Conservation (phyloP, 2,113 vertebrate genomes). For the Camelus dromedarius region DNA sequence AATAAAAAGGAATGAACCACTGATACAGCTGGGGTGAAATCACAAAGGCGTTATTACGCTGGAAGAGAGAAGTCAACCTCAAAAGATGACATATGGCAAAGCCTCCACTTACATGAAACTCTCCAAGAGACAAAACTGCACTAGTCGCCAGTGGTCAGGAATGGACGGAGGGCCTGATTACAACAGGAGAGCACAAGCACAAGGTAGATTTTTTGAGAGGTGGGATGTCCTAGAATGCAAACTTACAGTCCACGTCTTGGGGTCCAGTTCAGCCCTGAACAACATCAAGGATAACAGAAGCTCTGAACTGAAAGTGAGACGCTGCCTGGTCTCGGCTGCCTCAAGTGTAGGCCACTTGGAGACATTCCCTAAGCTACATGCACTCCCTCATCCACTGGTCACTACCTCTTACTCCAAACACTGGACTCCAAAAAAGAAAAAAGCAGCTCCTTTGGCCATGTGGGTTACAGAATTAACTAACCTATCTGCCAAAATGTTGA, state of each 20-base stretch:
- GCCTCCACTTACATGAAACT: background rate
- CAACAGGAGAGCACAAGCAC: background rate
- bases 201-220: background rate
- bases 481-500: background rate
- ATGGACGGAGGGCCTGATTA: background rate
- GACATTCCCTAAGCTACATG: background rate
- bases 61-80: background rate
- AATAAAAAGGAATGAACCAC: background rate
- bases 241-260: background rate
- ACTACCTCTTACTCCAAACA: background rate
- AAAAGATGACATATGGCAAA: background rate
- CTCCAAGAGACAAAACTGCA: background rate
- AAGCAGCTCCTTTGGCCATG: background rate
- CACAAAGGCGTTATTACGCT: background rate
- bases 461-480: background rate
- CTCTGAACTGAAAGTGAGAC: background rate
- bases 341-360: no score
- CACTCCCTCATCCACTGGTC: background rate
- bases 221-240: background rate
- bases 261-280: background rate
- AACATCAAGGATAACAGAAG: background rate
- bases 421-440: background rate
- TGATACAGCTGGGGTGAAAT: no score
- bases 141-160: background rate
- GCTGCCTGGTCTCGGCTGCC: accelerated